Conservation (phyloP, 2,797 vertebrate species). For the Anisognathus igniventris region DNA sequence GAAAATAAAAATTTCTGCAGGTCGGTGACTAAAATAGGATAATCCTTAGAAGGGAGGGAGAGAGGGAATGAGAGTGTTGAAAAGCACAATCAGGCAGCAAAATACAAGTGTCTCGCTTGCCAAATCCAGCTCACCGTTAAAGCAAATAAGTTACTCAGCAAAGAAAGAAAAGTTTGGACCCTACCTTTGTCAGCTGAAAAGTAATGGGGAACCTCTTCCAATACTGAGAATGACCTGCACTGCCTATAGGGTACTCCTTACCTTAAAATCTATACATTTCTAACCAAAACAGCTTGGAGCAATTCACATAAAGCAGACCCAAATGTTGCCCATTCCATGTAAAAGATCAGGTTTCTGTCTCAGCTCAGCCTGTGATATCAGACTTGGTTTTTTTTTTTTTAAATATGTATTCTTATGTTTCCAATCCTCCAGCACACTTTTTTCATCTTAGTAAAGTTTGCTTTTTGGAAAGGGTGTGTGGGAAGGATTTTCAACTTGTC, state of each 20-base stretch:
- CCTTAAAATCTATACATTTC: slow-evolving; percentile 80
- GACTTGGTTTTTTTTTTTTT: slow-evolving; percentile 18
- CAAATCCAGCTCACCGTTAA: not conserved
- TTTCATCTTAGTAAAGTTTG: slow-evolving; percentile 68
- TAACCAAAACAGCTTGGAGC: slow-evolving; percentile 84
- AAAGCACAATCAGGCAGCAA: slow-evolving; percentile 30
- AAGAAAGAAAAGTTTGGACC: slow-evolving; percentile 65
- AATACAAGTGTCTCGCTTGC: slow-evolving; percentile 12
- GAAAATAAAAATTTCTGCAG: not conserved
- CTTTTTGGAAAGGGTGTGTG: slow-evolving; percentile 45
- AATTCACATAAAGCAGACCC: slow-evolving; percentile 82
- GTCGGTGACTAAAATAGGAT: not conserved
- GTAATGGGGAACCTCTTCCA: slow-evolving; percentile 67
- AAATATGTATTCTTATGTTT: slow-evolving; percentile 76
- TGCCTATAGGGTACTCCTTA: slow-evolving; percentile 66
- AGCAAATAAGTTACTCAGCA: slow-evolving; percentile 23
- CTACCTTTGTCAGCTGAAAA: slow-evolving; percentile 76
- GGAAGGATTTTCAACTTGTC: slow-evolving; percentile 64
- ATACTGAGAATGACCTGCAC: slow-evolving; percentile 68
- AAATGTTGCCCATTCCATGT: slow-evolving; percentile 80
- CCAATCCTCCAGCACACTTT: slow-evolving; percentile 71
- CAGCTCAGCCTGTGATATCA: slow-evolving; percentile 73
- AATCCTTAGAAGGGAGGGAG: not conserved
- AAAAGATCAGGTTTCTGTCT: slow-evolving; percentile 80
- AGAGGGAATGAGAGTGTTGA: slow-evolving; percentile 1